Evolutionary conservation across 2,797 vertebrate species (phyloP).

Genomic region (Bovichtus variegatus): DNA sequence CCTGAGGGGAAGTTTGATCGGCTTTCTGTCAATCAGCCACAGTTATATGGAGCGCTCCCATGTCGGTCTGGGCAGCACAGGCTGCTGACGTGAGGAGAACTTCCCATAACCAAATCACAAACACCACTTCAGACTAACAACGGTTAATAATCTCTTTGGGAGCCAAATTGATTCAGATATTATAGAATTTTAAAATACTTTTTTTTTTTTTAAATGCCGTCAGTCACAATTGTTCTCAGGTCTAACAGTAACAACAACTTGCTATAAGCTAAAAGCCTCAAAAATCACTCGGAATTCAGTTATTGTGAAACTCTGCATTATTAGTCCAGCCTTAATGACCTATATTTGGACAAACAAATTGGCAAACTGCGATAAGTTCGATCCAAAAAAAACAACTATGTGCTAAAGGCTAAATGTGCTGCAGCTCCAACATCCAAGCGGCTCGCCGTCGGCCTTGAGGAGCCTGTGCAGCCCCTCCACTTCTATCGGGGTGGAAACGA

Average conservation of each 20-base stretch:
- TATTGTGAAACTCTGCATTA: not conserved
- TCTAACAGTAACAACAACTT: not conserved
- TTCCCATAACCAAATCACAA: constrained; percentile 26
- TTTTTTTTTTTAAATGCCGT: no score
- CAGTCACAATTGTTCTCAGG: not conserved
- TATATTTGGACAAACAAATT: not conserved
- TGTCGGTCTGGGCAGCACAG: constrained; percentile 41
- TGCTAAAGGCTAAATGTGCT: not conserved
- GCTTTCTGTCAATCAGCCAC: constrained; percentile 72
- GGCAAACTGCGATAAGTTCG: not conserved
- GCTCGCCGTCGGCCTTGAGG: not conserved
- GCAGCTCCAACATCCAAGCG: not conserved
- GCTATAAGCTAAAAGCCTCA: no score
- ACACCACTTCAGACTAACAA: not conserved
- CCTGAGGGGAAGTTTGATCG: constrained; percentile 67
- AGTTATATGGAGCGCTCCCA: constrained; percentile 68
- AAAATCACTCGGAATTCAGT: not conserved
- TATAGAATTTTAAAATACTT: no score
- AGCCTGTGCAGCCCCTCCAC: constrained; percentile 15
- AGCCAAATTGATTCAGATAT: no score
- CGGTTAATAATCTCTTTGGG: not conserved
- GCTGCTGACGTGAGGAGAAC: constrained; percentile 47
- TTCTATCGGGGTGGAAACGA: constrained; percentile 18
- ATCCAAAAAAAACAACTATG: not conserved
- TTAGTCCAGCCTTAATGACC: not conserved